Percentiles rank a stretch among this genome's conserved stretches.
These are phyloP conservation scores for Schrankia costaestrigalis DNA, from an alignment of 2,888 invertebrate genomes.

Conservation along the genomic window DNA sequence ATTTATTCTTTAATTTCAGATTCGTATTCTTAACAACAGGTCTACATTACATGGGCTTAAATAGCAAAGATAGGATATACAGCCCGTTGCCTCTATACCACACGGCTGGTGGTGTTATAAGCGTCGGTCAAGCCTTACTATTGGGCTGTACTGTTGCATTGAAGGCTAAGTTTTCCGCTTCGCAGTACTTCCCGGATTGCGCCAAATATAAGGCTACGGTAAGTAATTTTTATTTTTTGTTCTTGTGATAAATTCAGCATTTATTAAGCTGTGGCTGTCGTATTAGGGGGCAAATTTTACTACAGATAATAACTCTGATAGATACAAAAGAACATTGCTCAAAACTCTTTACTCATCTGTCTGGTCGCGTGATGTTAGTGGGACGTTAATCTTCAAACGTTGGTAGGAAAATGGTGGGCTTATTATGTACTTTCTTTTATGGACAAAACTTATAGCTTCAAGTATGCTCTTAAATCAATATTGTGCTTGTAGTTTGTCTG, in stretches of 20 bases:
- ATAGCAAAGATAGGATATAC: conserved; percentile 88
- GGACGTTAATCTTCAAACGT: no score
- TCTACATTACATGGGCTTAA: conserved; percentile 84
- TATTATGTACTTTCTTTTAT: no score
- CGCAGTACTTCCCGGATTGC: conserved; percentile 95
- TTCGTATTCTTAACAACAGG: conserved; percentile 89
- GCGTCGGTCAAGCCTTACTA: conserved; percentile 88
- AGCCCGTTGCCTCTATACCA: conserved; percentile 97
- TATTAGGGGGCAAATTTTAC: no score
- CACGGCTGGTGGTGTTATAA: conserved; percentile 95
- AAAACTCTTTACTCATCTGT: no score
- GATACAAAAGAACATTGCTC: no score
- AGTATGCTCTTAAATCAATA: no score
- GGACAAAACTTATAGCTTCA: no score
- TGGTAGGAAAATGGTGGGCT: no score
- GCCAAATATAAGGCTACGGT: conserved; percentile 97
- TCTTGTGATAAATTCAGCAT: not conserved
- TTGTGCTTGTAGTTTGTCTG: no score
- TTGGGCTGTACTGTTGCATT: conserved; percentile 92
- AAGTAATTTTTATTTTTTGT: conserved; percentile 53
- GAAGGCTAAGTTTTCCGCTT: conserved; percentile 96
- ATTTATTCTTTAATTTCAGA: conserved; percentile 61
- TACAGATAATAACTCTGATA: no score
- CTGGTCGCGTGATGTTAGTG: no score
- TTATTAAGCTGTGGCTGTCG: no score